Base-by-base conservation (phyloP, 1,140 invertebrate species). In the Hyposmocoma kahamanoa region DNA sequence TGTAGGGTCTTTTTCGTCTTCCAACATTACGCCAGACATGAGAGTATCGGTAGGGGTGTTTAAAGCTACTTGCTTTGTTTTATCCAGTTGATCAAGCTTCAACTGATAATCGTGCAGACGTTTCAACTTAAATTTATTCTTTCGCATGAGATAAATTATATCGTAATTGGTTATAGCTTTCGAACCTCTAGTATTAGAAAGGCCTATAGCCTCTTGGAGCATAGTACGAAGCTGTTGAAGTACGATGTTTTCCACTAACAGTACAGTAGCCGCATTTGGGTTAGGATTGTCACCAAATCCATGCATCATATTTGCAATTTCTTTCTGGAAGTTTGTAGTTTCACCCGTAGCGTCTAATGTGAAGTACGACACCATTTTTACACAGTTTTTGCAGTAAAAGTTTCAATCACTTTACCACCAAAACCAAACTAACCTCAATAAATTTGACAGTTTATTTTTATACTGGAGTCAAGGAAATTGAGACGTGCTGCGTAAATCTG, bases 231-330 rank as follows among this genome's bases (percentile, higher is more conserved):
- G 76, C 68, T 93, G 91, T 55, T 90, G 89, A 47, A 90, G 77
- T 6, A 91, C 89, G 52, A 93, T 90, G 43, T 86, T 89, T 77
- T 93, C 91, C 0, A 93, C 89, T 24, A 93, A 62, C n/a, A 87
- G 73, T 1, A 92, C 91, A 13, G 91, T 91, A 48, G 91, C 90
- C 10, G 87, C 83, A 47, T 91, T 87, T 2, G 91, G 91, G 43
- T 88, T 88, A 17, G 88, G 85, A 68, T 90, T 90, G 61, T 93
- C 92, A n/a, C 92, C 92, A 71, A 92, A 91, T 15, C 91, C 91
- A 72, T 90, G 90, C 91, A 92, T 91, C 90, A 92, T 92, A 50
- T 88, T 85, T 15, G 90, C 90, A 54, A 92, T 91, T 68, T 91
- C 90, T 67, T 88, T 87, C 57, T 80, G 86, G 66, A 85, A 89